Evolutionary conservation across 2,888 invertebrate genomes (phyloP).

Genomic region (Temnothorax rugatulus): DNA sequence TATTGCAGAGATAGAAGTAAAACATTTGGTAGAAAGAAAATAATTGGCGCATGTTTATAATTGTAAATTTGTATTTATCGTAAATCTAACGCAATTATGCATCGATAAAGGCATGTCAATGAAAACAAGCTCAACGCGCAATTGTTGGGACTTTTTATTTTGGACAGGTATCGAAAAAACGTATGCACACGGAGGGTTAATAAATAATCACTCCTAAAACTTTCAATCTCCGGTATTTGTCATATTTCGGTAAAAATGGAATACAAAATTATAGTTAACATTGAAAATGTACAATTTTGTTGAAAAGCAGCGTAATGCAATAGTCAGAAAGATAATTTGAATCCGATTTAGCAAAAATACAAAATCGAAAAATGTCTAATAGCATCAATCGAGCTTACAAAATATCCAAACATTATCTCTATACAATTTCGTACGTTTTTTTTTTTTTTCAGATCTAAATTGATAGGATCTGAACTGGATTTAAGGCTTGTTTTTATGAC

Average conservation of each 20-base stretch:
- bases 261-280: neutral
- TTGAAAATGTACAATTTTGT: neutral
- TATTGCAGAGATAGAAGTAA: neutral
- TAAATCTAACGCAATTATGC: neutral
- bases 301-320: neutral
- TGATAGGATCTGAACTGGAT: neutral
- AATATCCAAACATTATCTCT: neutral
- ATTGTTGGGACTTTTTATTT: neutral
- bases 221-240: neutral
- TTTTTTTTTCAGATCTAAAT: neutral
- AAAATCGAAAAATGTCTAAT: neutral
- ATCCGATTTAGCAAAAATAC: neutral
- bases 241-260: neutral
- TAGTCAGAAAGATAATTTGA: neutral
- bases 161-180: no score
- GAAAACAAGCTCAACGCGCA: neutral
- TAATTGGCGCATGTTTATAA: neutral
- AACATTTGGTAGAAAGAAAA: neutral
- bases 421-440: neutral
- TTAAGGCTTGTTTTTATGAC: neutral
- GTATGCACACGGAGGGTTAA: neutral
- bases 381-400: neutral
- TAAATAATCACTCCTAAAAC: neutral
- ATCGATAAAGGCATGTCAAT: neutral
- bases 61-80: conserved; percentile 19